Base-by-base conservation (phyloP, 1,140 invertebrate genomes). In the Magallana angulata region DNA sequence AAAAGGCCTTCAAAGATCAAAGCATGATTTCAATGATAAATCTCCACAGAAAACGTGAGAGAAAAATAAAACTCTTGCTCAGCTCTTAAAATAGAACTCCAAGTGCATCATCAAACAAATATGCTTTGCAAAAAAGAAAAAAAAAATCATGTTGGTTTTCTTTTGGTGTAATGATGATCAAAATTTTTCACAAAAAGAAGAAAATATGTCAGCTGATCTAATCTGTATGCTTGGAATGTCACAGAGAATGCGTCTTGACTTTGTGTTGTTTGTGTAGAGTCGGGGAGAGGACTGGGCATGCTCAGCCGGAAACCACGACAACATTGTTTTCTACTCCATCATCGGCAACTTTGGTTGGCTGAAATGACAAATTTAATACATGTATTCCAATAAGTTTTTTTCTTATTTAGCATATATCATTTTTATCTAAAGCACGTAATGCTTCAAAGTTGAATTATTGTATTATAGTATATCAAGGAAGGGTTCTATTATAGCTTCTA, bases 331-430 rank as follows among this genome's bases (percentile, higher is more conserved):
- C 81, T 57, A 82, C 14, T 58, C 81, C 81, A 57, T 82, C 81
- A 82, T 82, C 48, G 12, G 36, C 81, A 82, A 16, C 48, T 82
- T 82, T 82, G 81, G 81, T 82, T 57, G 81, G 81, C 81, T 82
- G 81, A 82, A 82, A 82, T 18, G 56, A 82, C 12, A 82, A 14
- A 56, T 5, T 16, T 14, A 16, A 48, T 48, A 48, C 36, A 48
- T 48, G 36, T 48, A 48, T 5, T 16, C 14, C 14, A 64, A 5
- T 5, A 2, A 16, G 14, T 64, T 3, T 2, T n/a, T 5, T 16
- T 18, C 18, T 16, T 16, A 4, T 64, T 64, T 14, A 64, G 62
- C 1, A 64, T 64, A 3, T 16, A 64, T 2, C 14, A 48, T 48
- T 48, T 36, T 48, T 3, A 48, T 48, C 36, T 48, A 48, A 48